These are phyloP conservation scores for Tinea trinotella DNA, from an alignment of 2,888 invertebrate genomes.

Conservation along the genomic window DNA sequence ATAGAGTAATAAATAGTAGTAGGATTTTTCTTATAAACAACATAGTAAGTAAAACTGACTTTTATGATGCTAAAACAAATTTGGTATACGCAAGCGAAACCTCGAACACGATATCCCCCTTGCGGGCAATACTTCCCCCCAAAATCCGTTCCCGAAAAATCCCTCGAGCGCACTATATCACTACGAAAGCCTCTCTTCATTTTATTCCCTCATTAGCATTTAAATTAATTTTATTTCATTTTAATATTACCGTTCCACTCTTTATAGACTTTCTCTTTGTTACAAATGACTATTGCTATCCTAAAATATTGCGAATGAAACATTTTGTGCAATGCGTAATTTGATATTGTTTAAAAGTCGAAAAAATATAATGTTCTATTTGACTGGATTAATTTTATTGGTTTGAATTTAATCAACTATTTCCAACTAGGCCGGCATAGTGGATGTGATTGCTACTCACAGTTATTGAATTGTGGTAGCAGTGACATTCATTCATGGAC, in stretches of 20 bases:
- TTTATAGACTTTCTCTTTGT: no score
- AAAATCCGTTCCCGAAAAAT: conserved; percentile 21
- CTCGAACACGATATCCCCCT: conserved; percentile 9
- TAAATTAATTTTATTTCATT: conserved; percentile 32
- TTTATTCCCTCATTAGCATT: conserved; percentile 28
- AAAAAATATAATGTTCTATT: no score
- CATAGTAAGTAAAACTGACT: conserved; percentile 12
- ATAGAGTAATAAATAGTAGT: not conserved
- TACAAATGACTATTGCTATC: no score
- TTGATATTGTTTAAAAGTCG: no score
- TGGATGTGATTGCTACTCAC: no score
- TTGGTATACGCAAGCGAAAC: conserved; percentile 2
- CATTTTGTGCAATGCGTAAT: no score
- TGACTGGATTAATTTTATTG: no score
- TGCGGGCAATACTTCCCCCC: conserved; percentile 15
- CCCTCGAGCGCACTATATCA: conserved; percentile 29
- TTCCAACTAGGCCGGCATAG: no score
- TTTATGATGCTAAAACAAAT: conserved; percentile 3
- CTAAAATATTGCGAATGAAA: no score
- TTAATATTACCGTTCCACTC: conserved; percentile 23
- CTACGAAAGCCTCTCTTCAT: conserved; percentile 22
- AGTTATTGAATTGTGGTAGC: no score
- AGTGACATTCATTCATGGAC: no score
- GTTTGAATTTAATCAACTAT: no score
- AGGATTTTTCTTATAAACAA: conserved; percentile 4